Base-by-base conservation (phyloP, 2,888 invertebrate species). In the Ectemnius continuus region DNA sequence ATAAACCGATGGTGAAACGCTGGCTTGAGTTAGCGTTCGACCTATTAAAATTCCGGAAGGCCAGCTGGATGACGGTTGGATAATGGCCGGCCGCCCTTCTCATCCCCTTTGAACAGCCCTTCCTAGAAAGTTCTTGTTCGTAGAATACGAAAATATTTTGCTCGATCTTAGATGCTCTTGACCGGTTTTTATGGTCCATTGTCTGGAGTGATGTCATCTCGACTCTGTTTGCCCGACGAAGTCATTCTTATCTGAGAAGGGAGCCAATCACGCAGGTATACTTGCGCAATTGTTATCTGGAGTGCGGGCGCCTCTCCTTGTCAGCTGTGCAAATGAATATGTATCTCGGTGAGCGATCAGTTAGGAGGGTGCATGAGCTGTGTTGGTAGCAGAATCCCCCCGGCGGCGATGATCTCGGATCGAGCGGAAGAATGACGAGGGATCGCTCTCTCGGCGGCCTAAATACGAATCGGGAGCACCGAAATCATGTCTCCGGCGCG, bases 401-500 rank as follows among this genome's bases (percentile, higher is more conserved):
- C n/a, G n/a, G n/a, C n/a, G n/a, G n/a, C 62, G 62, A 63, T 62
- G 69, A 73, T 71, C 67, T 62, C 72, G 59, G 62, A 66, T 67
- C 63, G 64, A 69, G 70, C 47, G 63, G 71, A 81, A 70, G 75
- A 81, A 73, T 82, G 81, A 81, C 76, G 76, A 71, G 73, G 18
- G 72, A 75, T 67, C 73, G 76, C 61, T 62, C 61, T 56, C 75
- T 64, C 75, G 85, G 78, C 75, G 85, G 78, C 85, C 85, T 85
- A 86, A 86, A 85, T 84, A 77, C 78, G 78, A 85, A 85, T 80
- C 74, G 83, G 79, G 84, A 79, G 75, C 85, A 60, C 67, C 73
- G 78, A 71, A 83, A 76, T 81, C 80, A 75, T 80, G 79, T 74
- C 61, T n/a, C 26, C 73, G 61, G 56, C 63, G n/a, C n/a, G n/a